Base-by-base conservation (phyloP, 2,113 vertebrate genomes). In the Serilophus lunatus region DNA sequence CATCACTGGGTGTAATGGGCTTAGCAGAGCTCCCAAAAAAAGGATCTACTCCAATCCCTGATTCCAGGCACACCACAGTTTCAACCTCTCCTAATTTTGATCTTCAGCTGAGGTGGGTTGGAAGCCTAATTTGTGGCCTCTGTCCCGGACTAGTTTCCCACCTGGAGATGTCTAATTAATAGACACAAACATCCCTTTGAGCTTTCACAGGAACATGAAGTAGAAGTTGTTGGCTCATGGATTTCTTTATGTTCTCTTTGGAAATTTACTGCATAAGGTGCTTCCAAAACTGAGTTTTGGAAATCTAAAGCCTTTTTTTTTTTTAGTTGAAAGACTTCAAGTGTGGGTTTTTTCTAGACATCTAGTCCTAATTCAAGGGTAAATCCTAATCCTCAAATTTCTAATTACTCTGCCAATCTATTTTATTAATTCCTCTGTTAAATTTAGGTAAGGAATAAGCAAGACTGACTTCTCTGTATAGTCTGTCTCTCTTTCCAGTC, bases 361-460 rank as follows among this genome's bases (percentile, higher is more conserved):
- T 66, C 80, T 91, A 72, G 29, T 36, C 59, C 57, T 80, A 77
- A 83, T 49, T 91, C 75, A 70, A 50, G 59, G 87, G 29, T 57
- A 92, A 83, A 86, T 81, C 90, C 69, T 88, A 64, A 95, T 38
- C 50, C 10, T 82, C 47, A 26, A 33, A 16, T 19, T 86, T 82
- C 18, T 91, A 88, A 83, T 96, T 91, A 31, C 45, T 83, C 80
- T 95, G 87, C 80, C 92, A 86, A 38, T 76, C 93, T 70, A 60
- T 69, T 50, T 92, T 88, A 94, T 91, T 93, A 91, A 71, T 89
- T 90, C 64, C 38, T 78, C 13, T 81, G 20, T 66, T 78, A 82
- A 90, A 66, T 31, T 74, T 50, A 84, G 88, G 75, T 78, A 92
- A 84, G 31, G 36, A 89, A 83, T 81, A 88, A 86, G 84, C 45